Evolutionary conservation across 2,797 vertebrate species (phyloP).

Genomic region (Falco naumanni): DNA sequence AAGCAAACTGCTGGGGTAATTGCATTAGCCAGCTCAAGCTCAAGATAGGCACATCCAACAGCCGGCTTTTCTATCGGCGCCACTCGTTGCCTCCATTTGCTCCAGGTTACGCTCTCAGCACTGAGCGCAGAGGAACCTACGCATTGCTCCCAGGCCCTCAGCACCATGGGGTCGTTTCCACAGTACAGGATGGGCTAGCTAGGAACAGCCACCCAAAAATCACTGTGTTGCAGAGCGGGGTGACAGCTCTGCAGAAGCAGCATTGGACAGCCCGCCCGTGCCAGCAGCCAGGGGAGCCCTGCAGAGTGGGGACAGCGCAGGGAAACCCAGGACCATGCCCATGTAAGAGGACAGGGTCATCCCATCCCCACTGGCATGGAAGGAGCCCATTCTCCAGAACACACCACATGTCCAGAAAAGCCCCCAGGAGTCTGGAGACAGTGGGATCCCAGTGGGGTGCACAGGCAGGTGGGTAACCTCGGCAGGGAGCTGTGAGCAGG

Average conservation of each 20-base stretch:
- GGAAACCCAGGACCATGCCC: background rate
- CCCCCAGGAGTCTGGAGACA: accelerated
- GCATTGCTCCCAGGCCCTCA: background rate
- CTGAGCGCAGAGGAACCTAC: background rate
- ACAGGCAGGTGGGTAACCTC: background rate
- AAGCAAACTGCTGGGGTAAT: background rate
- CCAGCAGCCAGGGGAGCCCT: background rate
- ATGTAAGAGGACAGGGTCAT: background rate
- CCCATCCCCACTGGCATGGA: accelerated
- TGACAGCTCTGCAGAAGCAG: background rate
- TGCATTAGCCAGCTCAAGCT: background rate
- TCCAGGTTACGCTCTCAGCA: accelerated
- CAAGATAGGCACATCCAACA: background rate
- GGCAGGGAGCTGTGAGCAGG: background rate
- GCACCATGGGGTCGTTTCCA: background rate
- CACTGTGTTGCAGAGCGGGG: too few relatives aligned
- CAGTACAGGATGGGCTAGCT: background rate
- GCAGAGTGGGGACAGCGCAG: accelerated
- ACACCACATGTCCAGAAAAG: background rate
- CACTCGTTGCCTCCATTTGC: background rate
- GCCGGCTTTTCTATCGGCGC: background rate
- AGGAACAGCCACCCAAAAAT: background rate
- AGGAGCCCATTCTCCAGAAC: background rate
- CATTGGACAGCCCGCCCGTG: background rate
- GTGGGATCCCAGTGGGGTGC: background rate